Conservation (phyloP, 2,113 vertebrate species). For the Lichenostomus cassidix region DNA sequence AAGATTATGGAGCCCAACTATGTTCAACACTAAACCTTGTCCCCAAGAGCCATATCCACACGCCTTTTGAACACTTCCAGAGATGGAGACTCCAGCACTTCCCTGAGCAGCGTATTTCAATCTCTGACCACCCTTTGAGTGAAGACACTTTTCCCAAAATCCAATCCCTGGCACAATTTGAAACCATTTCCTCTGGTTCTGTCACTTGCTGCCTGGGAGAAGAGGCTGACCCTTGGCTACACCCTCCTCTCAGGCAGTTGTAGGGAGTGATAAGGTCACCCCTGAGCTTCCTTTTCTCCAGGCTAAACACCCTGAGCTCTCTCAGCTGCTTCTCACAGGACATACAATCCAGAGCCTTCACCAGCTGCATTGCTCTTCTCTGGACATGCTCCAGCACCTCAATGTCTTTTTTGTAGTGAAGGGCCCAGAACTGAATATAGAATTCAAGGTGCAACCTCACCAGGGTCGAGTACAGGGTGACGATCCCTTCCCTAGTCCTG, state of each 20-base stretch:
- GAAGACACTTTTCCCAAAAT: background rate
- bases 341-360: background rate
- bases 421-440: background rate
- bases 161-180: no score
- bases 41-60: background rate
- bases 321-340: background rate
- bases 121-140: background rate
- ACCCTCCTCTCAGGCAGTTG: background rate
- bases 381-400: background rate
- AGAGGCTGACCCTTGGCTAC: background rate
- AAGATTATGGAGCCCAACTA: background rate
- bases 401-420: background rate
- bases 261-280: no score
- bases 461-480: background rate
- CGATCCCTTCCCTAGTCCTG: fast-evolving
- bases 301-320: background rate
- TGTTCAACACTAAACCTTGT: background rate
- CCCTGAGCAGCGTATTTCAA: background rate
- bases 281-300: background rate
- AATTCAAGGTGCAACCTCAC: fast-evolving
- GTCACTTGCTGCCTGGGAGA: background rate
- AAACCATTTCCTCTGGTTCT: background rate
- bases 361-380: background rate
- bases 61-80: background rate
- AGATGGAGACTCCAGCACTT: background rate